These are phyloP conservation scores for Agrochola circellaris DNA, from an alignment of 2,888 invertebrate genomes.

Conservation along the genomic window DNA sequence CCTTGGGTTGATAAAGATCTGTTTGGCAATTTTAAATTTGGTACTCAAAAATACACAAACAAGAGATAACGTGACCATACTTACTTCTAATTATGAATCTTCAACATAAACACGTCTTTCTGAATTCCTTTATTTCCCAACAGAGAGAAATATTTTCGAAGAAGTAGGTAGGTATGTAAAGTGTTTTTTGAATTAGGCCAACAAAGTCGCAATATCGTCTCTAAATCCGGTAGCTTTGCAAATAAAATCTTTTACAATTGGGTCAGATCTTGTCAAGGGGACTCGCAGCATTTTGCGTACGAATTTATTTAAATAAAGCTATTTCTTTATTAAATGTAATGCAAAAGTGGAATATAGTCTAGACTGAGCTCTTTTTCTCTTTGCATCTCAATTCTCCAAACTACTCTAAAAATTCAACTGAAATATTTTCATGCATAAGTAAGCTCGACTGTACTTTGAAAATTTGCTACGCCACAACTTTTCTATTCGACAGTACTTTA, in stretches of 20 bases:
- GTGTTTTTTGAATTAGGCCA: slow-evolving; percentile 17
- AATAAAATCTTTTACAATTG: slow-evolving; percentile 58
- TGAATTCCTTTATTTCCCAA: neutral
- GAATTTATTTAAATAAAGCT: slow-evolving; percentile 37
- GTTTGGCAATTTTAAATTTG: neutral
- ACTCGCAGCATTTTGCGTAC: slow-evolving; percentile 25
- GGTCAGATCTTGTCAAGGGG: slow-evolving; percentile 53
- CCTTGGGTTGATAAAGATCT: neutral
- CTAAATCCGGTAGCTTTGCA: slow-evolving; percentile 29
- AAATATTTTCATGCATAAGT: slow-evolving; percentile 28
- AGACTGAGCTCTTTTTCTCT: neutral
- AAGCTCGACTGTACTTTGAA: slow-evolving; percentile 33
- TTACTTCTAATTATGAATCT: neutral
- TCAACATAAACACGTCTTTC: neutral
- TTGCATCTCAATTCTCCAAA: slow-evolving; percentile 1
- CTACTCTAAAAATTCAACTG: slow-evolving; percentile 5
- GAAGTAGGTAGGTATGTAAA: neutral
- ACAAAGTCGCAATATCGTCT: slow-evolving; percentile 21
- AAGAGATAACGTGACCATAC: neutral
- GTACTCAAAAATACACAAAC: neutral
- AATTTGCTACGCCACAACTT: slow-evolving; percentile 20
- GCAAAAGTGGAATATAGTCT: slow-evolving; percentile 3
- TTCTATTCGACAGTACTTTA: slow-evolving; percentile 23
- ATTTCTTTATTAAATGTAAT: slow-evolving; percentile 40
- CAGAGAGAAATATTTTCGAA: neutral